These are phyloP conservation scores for Ceratina australensis DNA, from an alignment of 1,140 invertebrate species.

Conservation along the genomic window DNA sequence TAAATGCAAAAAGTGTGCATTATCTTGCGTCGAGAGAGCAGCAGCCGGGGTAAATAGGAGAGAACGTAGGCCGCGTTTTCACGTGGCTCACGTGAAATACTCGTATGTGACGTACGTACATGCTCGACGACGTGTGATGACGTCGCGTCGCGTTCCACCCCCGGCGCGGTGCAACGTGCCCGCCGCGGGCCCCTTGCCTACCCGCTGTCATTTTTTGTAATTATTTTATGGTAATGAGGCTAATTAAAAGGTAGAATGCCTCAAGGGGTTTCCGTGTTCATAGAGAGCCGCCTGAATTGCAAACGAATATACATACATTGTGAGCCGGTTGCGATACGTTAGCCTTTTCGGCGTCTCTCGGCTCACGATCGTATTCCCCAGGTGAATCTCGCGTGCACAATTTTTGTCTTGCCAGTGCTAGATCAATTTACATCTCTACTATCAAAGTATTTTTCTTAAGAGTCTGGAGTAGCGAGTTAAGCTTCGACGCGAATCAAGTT, in stretches of 20 bases:
- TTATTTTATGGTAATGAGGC: conserved; percentile 55
- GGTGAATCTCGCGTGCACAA: conserved; percentile 4
- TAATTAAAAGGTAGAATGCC: conserved; percentile 54
- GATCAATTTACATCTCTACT: too few relatives aligned
- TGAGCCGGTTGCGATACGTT: not conserved
- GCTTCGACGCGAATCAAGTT: too few relatives aligned
- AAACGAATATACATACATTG: conserved; percentile 30
- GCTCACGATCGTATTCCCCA: too few relatives aligned
- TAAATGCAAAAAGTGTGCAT: conserved; percentile 39
- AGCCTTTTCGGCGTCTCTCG: too few relatives aligned
- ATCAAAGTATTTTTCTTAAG: too few relatives aligned
- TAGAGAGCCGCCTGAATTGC: conserved; percentile 32
- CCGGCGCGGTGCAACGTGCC: not conserved
- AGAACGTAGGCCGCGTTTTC: conserved; percentile 20
- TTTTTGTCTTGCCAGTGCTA: conserved; percentile 15
- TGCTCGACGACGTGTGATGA: conserved; percentile 33
- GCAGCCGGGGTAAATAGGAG: conserved; percentile 21
- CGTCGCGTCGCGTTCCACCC: not conserved
- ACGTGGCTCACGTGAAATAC: not conserved
- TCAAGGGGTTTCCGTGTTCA: conserved; percentile 35
- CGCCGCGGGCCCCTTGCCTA: conserved; percentile 12
- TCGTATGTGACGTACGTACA: conserved; percentile 28
- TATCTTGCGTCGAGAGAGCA: conserved; percentile 40
- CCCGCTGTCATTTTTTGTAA: conserved; percentile 46
- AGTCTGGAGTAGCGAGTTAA: too few relatives aligned